A percentile compares a stretch with the other conserved stretches of the same genome.
These are phyloP conservation scores for Merops nubicus DNA, from an alignment of 2,113 vertebrate species.

Conservation along the genomic window DNA sequence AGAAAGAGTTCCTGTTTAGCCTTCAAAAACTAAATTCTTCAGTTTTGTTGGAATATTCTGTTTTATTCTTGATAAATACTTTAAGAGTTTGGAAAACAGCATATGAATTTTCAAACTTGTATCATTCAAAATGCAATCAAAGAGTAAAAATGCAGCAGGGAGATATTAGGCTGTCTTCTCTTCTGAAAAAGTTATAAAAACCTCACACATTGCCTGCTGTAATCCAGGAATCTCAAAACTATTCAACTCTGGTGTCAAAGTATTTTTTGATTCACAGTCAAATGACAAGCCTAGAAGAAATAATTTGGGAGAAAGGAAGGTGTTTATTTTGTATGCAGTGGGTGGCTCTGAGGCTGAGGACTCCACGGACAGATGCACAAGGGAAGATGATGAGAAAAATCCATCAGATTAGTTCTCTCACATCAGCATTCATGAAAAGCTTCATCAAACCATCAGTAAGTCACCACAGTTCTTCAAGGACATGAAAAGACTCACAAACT, in stretches of 20 bases:
- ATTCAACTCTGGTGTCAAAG: neutral
- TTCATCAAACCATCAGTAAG: neutral
- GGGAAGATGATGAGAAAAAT: conserved; percentile 17
- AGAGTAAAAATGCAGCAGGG: neutral
- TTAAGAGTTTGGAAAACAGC: neutral
- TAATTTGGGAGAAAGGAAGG: neutral
- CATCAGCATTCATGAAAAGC: conserved; percentile 17
- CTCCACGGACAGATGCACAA: neutral
- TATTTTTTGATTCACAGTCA: neutral
- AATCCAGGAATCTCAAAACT: neutral
- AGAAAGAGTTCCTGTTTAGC: neutral
- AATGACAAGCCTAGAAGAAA: neutral
- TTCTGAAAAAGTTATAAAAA: neutral
- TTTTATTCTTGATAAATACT: neutral
- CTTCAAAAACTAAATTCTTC: neutral
- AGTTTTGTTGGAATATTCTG: neutral
- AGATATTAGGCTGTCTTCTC: neutral
- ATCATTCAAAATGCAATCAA: neutral
- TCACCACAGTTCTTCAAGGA: neutral
- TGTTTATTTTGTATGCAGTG: neutral
- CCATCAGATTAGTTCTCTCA: conserved; percentile 13
- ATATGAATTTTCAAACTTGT: neutral
- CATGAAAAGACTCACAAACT: neutral
- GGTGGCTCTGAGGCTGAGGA: neutral
- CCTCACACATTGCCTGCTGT: neutral